phyloP scores from a whole-genome alignment of 2,797 vertebrate genomes.

The Silurus aristotelis region DNA sequence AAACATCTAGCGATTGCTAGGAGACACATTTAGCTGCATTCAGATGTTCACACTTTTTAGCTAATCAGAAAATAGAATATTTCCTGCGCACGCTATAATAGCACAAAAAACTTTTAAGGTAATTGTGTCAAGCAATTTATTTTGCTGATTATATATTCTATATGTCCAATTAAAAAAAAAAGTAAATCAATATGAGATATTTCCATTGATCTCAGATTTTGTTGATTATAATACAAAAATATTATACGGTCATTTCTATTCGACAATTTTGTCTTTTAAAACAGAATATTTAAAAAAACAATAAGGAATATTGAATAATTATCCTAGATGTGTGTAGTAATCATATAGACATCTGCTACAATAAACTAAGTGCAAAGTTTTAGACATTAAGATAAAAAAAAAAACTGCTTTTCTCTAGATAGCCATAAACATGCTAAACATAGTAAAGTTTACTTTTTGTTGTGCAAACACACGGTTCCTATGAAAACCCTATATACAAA shows the following conservation, averaged over 20 bases:
- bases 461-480: neutral
- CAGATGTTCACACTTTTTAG: neutral
- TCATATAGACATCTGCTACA: no score
- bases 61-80: neutral
- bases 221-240: neutral
- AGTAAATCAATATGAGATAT: neutral
- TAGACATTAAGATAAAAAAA: neutral
- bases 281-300: neutral
- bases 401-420: neutral
- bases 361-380: neutral
- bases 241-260: neutral
- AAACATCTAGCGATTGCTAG: neutral
- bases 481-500: neutral
- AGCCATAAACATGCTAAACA: neutral
- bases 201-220: neutral
- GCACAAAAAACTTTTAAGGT: neutral
- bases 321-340: no score
- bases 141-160: neutral
- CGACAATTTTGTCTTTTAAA: neutral
- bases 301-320: no score
- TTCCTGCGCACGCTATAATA: neutral
- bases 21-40: neutral
- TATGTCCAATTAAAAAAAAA: neutral
- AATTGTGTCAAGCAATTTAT: neutral
- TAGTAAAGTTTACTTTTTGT: neutral